phyloP scores from a whole-genome alignment of 2,888 invertebrate genomes.

The Alsophila aescularia region DNA sequence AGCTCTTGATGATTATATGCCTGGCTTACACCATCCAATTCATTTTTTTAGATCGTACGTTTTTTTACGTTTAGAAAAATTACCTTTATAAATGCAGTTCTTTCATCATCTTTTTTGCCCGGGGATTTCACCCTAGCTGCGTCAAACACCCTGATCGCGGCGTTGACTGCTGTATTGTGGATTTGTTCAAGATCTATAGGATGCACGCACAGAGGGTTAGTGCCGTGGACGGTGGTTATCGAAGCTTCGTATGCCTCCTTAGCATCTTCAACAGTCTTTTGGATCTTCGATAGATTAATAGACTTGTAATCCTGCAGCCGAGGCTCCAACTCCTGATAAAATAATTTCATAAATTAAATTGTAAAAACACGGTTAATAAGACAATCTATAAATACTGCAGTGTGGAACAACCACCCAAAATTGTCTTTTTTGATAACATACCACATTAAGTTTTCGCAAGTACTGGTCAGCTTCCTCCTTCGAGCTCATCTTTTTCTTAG shows the following conservation, averaged over 20 bases:
- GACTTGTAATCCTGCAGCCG: slow-evolving; percentile 7
- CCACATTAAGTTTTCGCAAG: background rate
- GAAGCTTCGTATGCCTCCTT: slow-evolving; percentile 5
- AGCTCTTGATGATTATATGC: no score
- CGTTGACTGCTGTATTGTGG: slow-evolving; percentile 5
- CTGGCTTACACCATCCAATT: no score
- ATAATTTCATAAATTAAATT: no score
- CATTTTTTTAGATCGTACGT: no score
- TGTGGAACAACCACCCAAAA: no score
- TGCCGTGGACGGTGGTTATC: background rate
- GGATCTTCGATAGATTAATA: slow-evolving; percentile 13
- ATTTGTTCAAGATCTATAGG: slow-evolving; percentile 15
- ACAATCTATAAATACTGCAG: no score
- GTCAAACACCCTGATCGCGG: slow-evolving; percentile 10
- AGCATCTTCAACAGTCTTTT: slow-evolving; percentile 3
- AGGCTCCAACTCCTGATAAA: slow-evolving; percentile 10
- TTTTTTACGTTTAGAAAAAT: no score
- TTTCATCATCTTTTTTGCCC: slow-evolving; percentile 21
- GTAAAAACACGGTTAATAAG: no score
- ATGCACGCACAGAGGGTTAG: background rate
- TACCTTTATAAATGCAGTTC: slow-evolving; percentile 10
- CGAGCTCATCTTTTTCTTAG: background rate
- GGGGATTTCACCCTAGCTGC: slow-evolving; percentile 6
- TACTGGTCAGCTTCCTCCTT: background rate
- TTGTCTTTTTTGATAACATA: no score